These are phyloP conservation scores for Notiomystis cincta DNA, from an alignment of 2,113 vertebrate species.

Conservation along the genomic window DNA sequence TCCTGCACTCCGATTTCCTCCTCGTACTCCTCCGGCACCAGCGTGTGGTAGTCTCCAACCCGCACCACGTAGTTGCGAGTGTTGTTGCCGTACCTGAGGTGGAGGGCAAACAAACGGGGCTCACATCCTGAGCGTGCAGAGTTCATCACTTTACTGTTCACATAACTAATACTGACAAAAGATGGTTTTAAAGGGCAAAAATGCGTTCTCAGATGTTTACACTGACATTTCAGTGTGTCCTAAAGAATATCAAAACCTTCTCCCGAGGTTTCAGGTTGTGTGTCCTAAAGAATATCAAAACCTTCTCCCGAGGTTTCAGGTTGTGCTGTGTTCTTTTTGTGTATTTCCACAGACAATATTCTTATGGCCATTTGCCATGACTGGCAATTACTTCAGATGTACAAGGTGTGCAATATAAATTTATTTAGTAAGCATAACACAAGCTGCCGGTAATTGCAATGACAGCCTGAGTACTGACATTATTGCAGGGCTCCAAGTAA, in stretches of 20 bases:
- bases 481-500: not conserved
- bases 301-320: not conserved
- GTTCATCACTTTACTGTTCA: not conserved
- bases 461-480: not conserved
- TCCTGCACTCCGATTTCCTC: slow-evolving; percentile 84
- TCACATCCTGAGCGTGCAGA: not conserved
- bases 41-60: slow-evolving; percentile 91
- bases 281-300: not conserved
- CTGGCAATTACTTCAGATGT: not conserved
- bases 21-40: slow-evolving; percentile 92
- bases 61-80: slow-evolving; percentile 86
- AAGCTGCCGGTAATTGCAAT: not conserved
- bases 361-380: not conserved
- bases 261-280: not conserved
- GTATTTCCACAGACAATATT: not conserved
- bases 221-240: not conserved
- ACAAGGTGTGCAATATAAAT: not conserved
- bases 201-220: not conserved
- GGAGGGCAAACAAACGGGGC: not conserved
- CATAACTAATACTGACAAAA: not conserved
- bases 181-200: not conserved
- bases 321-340: not conserved
- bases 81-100: slow-evolving; percentile 87
- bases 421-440: not conserved
- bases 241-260: not conserved